Conservation (phyloP, 2,888 invertebrate species). For the Drosophila emarginata region DNA sequence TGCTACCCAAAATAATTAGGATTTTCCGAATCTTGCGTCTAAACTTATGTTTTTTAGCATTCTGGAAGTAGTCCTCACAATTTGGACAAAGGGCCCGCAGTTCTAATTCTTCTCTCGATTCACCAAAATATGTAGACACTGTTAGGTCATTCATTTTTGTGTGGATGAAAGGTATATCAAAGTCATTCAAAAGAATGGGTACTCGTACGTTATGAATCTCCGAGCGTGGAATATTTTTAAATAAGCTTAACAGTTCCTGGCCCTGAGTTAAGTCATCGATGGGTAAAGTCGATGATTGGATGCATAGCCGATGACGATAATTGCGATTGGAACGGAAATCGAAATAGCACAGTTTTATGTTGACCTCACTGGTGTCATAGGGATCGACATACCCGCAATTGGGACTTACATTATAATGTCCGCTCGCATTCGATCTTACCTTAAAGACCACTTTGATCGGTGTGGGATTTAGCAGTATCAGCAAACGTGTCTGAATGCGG, state of each 20-base stretch:
- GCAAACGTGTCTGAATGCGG: constrained; percentile 37
- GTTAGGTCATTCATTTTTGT: too few species aligned
- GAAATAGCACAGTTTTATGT: constrained; percentile 30
- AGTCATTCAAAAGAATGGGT: neutral
- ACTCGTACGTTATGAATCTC: constrained; percentile 14
- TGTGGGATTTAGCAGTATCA: constrained; percentile 52
- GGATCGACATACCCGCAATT: constrained; percentile 39
- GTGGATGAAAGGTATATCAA: neutral
- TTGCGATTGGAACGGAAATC: constrained; percentile 1
- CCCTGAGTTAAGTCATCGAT: neutral
- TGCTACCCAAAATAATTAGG: constrained; percentile 2
- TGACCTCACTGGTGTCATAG: constrained; percentile 40
- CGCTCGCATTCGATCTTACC: constrained; percentile 39
- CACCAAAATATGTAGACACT: too few species aligned
- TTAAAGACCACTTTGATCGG: constrained; percentile 41
- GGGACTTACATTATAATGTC: constrained; percentile 42
- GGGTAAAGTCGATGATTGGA: constrained; percentile 23
- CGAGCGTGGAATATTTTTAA: constrained; percentile 11
- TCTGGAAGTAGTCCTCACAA: neutral
- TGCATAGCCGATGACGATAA: constrained; percentile 36
- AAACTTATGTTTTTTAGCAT: neutral
- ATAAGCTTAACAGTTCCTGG: constrained; percentile 10
- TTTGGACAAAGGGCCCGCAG: neutral
- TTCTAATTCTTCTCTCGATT: neutral
- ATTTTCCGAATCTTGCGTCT: neutral